Evolutionary conservation across 35 echinoderm and acorn worm genomes (phyloP).

Genomic region (Lytechinus pictus): DNA sequence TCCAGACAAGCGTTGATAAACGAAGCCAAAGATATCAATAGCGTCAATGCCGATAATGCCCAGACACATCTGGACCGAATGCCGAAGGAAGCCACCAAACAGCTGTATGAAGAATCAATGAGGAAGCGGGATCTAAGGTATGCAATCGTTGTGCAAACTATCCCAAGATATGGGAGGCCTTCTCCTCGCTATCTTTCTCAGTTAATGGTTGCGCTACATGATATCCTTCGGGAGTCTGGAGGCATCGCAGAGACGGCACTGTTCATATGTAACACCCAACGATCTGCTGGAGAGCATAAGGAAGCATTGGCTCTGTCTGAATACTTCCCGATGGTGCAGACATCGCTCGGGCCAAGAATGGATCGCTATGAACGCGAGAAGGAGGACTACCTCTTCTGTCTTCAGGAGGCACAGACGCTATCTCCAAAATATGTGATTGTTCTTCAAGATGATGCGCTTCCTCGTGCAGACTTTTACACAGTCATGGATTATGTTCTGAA

Average conservation of each 20-base stretch:
- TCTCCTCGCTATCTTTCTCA: conserved; percentile 78
- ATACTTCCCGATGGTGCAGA: conserved; percentile 63
- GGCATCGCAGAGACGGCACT: conserved; percentile 33
- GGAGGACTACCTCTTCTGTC: conserved; percentile 80
- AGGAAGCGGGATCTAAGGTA: conserved; percentile 21
- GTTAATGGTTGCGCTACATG: conserved; percentile 64
- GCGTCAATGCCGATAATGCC: conserved; percentile 43
- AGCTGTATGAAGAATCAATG: conserved; percentile 46
- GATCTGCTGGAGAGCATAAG: conserved; percentile 25
- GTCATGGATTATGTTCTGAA: conserved; percentile 69
- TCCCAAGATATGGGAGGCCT: neutral
- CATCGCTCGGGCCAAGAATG: neutral
- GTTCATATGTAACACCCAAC: conserved; percentile 86
- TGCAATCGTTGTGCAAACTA: conserved; percentile 77
- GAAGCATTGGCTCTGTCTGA: conserved; percentile 66
- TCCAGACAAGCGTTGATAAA: neutral
- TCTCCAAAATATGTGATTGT: conserved; percentile 80
- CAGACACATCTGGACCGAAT: conserved; percentile 54
- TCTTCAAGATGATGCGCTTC: conserved; percentile 85
- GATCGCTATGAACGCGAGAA: conserved; percentile 68
- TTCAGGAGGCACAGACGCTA: conserved; percentile 55
- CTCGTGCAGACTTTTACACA: conserved; percentile 69
- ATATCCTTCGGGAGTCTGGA: neutral
- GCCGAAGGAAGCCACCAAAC: conserved; percentile 6
- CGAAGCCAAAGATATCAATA: conserved; percentile 55